Base-by-base conservation (phyloP, 2,888 invertebrate species). In the Melanophora roralis region DNA sequence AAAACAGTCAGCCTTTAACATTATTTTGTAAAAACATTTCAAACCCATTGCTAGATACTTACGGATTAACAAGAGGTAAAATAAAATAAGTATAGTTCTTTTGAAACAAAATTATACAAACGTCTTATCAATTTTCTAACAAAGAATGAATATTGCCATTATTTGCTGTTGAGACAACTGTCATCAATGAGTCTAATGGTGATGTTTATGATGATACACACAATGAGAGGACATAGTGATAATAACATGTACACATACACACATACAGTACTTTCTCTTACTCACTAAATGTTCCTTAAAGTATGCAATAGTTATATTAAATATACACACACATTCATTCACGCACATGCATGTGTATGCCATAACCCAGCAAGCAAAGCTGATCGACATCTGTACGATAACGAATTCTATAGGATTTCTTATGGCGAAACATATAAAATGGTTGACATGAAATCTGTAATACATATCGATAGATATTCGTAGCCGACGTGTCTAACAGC, bases 1-100 rank as follows among this genome's bases (percentile, higher is more conserved):
- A 71, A 77, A 77, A 67, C 65, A 73, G 69, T 8, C 53, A 68
- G 65, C 60, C n/a, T 16, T 32, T 60, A 45, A 69, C 3, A 71
- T 71, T 57, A 71, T 47, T 64, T 64, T 71, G 65, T 27, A 34
- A 77, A 76, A 62, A 43, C 43, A 59, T 34, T 65, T 65, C 59
- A 43, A 74, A 68, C 14, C 21, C 53, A 76, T 53, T 68, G 62
- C 27, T 27, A 27, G 27, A 27, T 27, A 27, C 4, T 6, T 27
- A 6, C 3, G 3, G 27, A 27, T 27, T 27, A 59, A 43, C 32
- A 55, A 68, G 45, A 57, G 16, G 23, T 14, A 4, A 53, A 47
- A 45, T 57, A 43, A 19, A 40, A 60, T 16, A 45, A 40, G 55
- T 27, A 64, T 72, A 27, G 47, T 47, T 65, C n/a, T 27, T 27